Evolutionary conservation across 2,113 vertebrate species (phyloP).

Genomic region (Charina bottae): DNA sequence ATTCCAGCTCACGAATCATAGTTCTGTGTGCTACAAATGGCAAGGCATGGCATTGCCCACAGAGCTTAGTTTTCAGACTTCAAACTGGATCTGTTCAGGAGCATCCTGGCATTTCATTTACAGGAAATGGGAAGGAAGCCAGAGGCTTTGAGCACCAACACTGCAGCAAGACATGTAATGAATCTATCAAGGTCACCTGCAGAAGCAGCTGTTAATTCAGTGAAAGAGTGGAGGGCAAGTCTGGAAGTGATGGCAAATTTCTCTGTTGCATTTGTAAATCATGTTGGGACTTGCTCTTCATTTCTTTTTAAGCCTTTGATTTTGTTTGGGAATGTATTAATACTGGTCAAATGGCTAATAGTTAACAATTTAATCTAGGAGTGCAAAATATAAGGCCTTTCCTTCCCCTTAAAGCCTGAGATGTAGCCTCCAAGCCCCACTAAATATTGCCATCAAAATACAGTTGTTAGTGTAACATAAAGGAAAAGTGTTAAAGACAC

Average conservation of each 20-base stretch:
- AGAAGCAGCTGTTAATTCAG: conserved; percentile 20
- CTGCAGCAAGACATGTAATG: conserved; percentile 43
- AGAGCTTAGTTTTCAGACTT: conserved; percentile 41
- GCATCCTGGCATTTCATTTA: conserved; percentile 54
- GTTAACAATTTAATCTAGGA: background rate
- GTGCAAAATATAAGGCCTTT: background rate
- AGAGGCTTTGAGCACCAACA: conserved; percentile 40
- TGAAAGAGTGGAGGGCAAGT: conserved; percentile 26
- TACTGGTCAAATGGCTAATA: background rate
- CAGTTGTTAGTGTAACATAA: background rate
- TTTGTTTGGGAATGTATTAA: background rate
- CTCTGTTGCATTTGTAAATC: background rate
- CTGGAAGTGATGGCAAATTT: background rate
- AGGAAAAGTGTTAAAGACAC: background rate
- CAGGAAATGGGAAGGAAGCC: conserved; percentile 47
- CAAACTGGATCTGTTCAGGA: conserved; percentile 33
- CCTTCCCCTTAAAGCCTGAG: background rate
- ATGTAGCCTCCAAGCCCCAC: background rate
- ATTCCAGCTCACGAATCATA: conserved; percentile 26
- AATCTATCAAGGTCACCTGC: conserved; percentile 29
- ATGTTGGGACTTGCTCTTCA: background rate
- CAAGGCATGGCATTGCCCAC: conserved; percentile 33
- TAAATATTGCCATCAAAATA: background rate
- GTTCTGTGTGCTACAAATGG: background rate
- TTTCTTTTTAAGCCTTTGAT: background rate